Base-by-base conservation (phyloP, 2,888 invertebrate species). In the Standfussiana lucernea region DNA sequence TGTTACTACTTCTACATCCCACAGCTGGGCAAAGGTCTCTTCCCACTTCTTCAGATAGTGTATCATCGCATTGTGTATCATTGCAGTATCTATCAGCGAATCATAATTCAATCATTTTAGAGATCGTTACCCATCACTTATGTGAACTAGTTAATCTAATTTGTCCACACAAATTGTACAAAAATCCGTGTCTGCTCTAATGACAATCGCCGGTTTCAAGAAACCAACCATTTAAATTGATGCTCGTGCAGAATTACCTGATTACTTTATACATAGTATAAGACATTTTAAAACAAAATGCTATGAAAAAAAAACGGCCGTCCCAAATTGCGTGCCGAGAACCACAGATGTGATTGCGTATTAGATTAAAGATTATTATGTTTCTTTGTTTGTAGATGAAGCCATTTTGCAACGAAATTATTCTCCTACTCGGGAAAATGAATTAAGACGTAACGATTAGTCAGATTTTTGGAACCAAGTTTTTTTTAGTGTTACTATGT, bases 321-420 rank as follows among this genome's bases (percentile, higher is more conserved):
- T 65, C 74, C 61, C 35, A 56, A 77, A 75, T 72, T 72, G 72
- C 70, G 72, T 75, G 75, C 37, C 67, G 74, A 75, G 69, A 71
- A 64, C n/a, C 77, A 66, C 62, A 71, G 50, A 83, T 77, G 37
- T 62, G 56, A 80, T 80, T 80, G 59, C 71, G 67, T 65, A 70
- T 77, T 47, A 75, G 72, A 79, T 74, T 72, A 76, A 67, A 67
- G 45, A 67, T 70, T 75, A 82, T 81, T 66, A 78, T 18, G 62
- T 83, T 80, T 72, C 80, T 82, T 82, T 83, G 79, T 79, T 78
- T 72, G 40, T 80, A 69, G 28, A 78, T 75, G 65, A 68, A 80
- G 40, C 37, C 56, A 78, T 85, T 80, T 72, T 72, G 72, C 75
- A 40, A 78, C 65, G 37, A 78, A 79, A 73, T 62, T 56, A 72